Conservation (phyloP, 2,888 invertebrate species). For the Graphium colonna region DNA sequence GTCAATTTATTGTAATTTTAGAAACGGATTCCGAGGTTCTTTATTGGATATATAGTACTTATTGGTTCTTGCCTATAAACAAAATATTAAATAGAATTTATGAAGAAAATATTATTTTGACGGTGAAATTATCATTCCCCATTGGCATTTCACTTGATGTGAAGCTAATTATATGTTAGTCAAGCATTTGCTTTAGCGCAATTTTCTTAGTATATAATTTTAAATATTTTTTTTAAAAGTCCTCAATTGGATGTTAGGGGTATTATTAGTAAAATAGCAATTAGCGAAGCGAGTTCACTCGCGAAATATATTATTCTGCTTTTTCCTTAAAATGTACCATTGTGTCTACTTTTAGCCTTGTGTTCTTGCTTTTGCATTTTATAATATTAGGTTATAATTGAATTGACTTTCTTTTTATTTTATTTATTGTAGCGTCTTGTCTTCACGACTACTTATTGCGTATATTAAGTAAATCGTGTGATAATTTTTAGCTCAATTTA, state of each 20-base stretch:
- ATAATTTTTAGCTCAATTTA: conserved; percentile 68
- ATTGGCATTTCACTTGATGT: conserved; percentile 25
- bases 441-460: conserved; percentile 55
- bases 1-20: conserved; percentile 15
- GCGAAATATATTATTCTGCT: conserved; percentile 43
- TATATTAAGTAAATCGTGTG: conserved; percentile 58
- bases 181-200: conserved; percentile 14
- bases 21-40: conserved; percentile 9
- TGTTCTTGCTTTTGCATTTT: conserved; percentile 62
- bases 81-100: background rate
- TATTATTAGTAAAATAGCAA: conserved; percentile 47
- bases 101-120: background rate
- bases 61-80: conserved; percentile 15
- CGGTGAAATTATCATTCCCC: conserved; percentile 23
- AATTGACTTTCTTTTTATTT: conserved; percentile 30
- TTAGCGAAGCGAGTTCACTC: conserved; percentile 58
- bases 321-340: conserved; percentile 38
- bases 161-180: conserved; percentile 10
- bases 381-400: conserved; percentile 39
- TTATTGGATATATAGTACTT: conserved; percentile 9
- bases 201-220: conserved; percentile 16
- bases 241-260: conserved; percentile 19
- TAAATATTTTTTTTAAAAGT: conserved; percentile 21
- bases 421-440: conserved; percentile 45
- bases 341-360: conserved; percentile 34